phyloP scores from a whole-genome alignment of 2,888 invertebrate genomes.

The Bembecia ichneumoniformis region DNA sequence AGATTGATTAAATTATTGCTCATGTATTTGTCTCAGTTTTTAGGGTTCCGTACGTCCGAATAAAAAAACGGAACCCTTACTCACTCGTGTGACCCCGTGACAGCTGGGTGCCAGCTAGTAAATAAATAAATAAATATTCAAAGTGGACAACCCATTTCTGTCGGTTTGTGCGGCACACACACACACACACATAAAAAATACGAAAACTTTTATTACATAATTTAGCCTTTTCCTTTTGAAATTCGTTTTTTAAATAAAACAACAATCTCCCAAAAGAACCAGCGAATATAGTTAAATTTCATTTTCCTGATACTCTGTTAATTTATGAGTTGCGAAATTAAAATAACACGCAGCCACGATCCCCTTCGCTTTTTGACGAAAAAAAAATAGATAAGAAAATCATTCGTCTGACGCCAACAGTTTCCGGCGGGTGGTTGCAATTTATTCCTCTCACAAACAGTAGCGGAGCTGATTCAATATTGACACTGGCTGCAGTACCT shows the following conservation, averaged over 20 bases:
- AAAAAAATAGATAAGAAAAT: constrained; percentile 40
- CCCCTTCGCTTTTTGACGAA: constrained; percentile 18
- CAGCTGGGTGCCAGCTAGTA: no score
- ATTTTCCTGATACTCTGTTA: constrained; percentile 5
- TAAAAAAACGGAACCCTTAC: no score
- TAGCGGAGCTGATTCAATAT: constrained; percentile 60
- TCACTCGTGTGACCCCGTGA: no score
- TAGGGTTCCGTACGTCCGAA: no score
- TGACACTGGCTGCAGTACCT: constrained; percentile 51
- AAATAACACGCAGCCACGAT: constrained; percentile 14
- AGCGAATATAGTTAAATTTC: not conserved
- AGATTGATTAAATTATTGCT: no score
- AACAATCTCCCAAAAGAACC: not conserved
- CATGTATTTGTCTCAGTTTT: no score
- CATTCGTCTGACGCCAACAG: constrained; percentile 42
- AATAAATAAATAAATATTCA: no score
- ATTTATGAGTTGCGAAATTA: constrained; percentile 16
- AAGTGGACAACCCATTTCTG: no score
- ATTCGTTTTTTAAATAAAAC: not conserved
- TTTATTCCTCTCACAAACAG: constrained; percentile 64
- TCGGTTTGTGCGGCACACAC: no score
- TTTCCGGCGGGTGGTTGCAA: constrained; percentile 47
- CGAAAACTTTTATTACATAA: not conserved
- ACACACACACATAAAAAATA: no score
- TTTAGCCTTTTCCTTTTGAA: not conserved